These are phyloP conservation scores for Molossus alvarezi DNA, from an alignment of 2,797 vertebrate genomes.

Conservation along the genomic window DNA sequence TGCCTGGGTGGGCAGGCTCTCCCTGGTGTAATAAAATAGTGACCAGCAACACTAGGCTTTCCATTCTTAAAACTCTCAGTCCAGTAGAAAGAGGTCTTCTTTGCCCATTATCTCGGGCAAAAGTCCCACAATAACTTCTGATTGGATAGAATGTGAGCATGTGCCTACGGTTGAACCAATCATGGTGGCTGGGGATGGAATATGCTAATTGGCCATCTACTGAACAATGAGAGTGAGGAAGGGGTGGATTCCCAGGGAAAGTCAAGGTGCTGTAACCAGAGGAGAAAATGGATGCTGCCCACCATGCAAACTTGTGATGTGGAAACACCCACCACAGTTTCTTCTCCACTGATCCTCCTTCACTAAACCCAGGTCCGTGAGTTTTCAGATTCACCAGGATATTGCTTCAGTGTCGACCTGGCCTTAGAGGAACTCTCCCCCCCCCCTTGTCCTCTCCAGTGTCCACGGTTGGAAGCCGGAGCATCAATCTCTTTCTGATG, in stretches of 20 bases:
- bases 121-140: not conserved
- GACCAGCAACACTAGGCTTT: not conserved
- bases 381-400: not conserved
- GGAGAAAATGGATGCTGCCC: not conserved
- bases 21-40: not conserved
- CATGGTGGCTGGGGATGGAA: not conserved
- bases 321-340: not conserved
- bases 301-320: not conserved
- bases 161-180: not conserved
- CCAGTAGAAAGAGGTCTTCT: not conserved
- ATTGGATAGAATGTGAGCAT: conserved; percentile 49
- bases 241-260: not conserved
- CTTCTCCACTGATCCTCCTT: not conserved
- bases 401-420: not conserved
- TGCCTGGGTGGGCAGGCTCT: not conserved
- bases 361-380: not conserved
- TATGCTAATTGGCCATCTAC: not conserved
- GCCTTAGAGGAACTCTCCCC: not conserved
- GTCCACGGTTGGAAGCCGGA: not conserved
- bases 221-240: not conserved
- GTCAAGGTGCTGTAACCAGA: not conserved
- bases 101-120: not conserved
- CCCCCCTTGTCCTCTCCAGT: not conserved
- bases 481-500: not conserved
- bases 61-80: not conserved